These are phyloP conservation scores for Latrodectus elegans DNA, from an alignment of 2,888 invertebrate genomes.

Conservation along the genomic window DNA sequence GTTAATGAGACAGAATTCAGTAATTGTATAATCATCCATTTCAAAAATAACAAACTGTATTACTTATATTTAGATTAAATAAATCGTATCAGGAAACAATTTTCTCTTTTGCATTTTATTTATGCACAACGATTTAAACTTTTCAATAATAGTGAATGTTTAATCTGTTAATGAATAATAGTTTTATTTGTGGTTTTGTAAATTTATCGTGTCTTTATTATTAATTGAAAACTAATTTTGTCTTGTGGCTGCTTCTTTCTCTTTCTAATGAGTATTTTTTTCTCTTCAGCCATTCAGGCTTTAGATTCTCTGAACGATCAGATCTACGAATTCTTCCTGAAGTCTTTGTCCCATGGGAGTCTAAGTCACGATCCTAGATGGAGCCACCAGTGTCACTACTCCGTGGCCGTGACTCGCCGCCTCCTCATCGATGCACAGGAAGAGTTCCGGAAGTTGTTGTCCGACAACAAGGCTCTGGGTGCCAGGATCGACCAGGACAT, in stretches of 20 bases:
- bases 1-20: too few species aligned
- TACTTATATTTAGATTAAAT: too few species aligned
- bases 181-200: too few species aligned
- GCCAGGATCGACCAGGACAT: constrained; percentile 80
- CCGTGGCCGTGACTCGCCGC: constrained; percentile 90
- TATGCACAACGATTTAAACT: too few species aligned
- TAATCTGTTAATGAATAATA: too few species aligned
- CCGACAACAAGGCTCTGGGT: constrained; percentile 82
- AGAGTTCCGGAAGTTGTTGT: constrained; percentile 91
- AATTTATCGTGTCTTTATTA: not conserved
- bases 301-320: constrained; percentile 77
- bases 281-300: constrained; percentile 76
- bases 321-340: constrained; percentile 76
- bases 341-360: constrained; percentile 72
- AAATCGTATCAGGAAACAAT: too few species aligned
- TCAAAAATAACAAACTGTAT: too few species aligned
- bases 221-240: not conserved
- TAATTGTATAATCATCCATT: too few species aligned
- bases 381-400: constrained; percentile 80
- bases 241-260: not conserved
- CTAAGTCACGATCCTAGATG: constrained; percentile 69
- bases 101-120: too few species aligned
- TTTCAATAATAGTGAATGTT: too few species aligned
- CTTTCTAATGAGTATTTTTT: too few species aligned
- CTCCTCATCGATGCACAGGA: constrained; percentile 89